Evolutionary conservation across 2,113 vertebrate genomes (phyloP).

Genomic region (Axis porcinus): DNA sequence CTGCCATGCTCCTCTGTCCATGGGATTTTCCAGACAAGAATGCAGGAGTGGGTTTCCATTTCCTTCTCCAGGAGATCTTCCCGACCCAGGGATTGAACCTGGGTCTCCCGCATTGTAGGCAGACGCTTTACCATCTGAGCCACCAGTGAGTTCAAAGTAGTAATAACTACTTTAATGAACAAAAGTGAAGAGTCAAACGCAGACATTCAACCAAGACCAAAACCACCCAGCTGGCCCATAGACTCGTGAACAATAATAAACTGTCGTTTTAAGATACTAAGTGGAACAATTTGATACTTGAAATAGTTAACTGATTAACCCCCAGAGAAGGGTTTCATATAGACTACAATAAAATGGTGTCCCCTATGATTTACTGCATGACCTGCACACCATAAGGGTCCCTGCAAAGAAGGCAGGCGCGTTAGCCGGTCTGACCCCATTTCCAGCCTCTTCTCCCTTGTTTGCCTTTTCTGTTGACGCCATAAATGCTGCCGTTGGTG

Average conservation of each 20-base stretch:
- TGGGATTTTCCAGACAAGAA: not conserved
- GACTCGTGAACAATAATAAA: accelerated
- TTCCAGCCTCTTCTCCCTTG: not conserved
- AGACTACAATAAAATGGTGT: not conserved
- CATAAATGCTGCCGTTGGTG: not conserved
- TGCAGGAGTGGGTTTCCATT: not conserved
- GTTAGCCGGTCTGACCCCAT: not conserved
- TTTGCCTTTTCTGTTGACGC: not conserved
- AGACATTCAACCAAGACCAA: not conserved
- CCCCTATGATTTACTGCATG: not conserved
- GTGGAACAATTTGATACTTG: not conserved
- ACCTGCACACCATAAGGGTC: accelerated
- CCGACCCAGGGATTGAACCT: not conserved
- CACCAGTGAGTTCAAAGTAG: not conserved
- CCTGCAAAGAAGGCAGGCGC: not conserved
- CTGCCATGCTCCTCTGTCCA: not conserved
- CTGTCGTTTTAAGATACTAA: not conserved
- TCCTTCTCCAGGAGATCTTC: not conserved
- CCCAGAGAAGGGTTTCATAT: not conserved
- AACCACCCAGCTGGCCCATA: not conserved
- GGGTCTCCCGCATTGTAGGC: not conserved
- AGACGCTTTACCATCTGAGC: not conserved
- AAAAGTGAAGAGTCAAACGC: not conserved
- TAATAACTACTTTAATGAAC: not conserved
- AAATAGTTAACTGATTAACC: not conserved